phyloP scores from a whole-genome alignment of 2,888 invertebrate species.

The Sabellastarte sp. region DNA sequence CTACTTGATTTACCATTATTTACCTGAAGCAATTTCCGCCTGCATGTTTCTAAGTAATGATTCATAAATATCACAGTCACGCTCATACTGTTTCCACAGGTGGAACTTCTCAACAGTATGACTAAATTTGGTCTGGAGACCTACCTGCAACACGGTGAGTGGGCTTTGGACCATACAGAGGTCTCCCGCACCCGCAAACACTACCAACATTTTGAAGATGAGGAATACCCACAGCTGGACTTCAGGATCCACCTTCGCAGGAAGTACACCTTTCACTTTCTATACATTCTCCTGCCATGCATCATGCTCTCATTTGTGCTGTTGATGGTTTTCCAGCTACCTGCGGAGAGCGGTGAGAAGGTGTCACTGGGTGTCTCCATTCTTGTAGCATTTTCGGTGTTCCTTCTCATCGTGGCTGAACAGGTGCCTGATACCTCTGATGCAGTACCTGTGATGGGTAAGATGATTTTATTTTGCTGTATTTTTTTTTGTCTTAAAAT shows the following conservation, averaged over 20 bases:
- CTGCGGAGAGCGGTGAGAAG: constrained; percentile 40
- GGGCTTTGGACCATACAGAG: constrained; percentile 27
- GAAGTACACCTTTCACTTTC: constrained; percentile 31
- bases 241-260: constrained; percentile 26
- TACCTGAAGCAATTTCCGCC: no score
- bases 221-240: constrained; percentile 18
- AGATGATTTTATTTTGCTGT: constrained; percentile 4
- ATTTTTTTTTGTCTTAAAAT: no score
- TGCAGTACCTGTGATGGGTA: constrained; percentile 36
- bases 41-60: no score
- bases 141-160: constrained; percentile 32
- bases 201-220: constrained; percentile 17
- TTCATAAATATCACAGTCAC: background rate
- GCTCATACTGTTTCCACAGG: constrained; percentile 1
- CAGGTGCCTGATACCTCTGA: constrained; percentile 35
- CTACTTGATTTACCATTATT: background rate
- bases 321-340: constrained; percentile 34
- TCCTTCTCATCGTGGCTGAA: constrained; percentile 39
- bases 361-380: constrained; percentile 38
- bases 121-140: constrained; percentile 21
- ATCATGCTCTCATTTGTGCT: constrained; percentile 38
- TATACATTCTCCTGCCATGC: constrained; percentile 38
- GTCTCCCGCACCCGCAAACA: constrained; percentile 13
- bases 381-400: constrained; percentile 38
- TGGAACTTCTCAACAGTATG: constrained; percentile 20